These are phyloP conservation scores for Barypeithes pellucidus DNA, from an alignment of 2,888 invertebrate species.

Conservation along the genomic window DNA sequence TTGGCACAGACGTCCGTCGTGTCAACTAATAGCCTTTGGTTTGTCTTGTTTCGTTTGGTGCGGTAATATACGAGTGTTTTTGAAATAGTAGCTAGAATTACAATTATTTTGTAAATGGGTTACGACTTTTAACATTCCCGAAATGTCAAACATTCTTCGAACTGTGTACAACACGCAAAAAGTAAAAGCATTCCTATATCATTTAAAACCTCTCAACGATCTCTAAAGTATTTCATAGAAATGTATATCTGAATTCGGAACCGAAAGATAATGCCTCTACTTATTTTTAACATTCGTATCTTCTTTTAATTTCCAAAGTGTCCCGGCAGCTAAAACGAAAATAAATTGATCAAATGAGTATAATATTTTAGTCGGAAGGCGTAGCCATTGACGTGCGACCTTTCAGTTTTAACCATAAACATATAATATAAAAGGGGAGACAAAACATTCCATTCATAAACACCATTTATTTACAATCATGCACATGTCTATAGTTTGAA, in stretches of 20 bases:
- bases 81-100: conserved; percentile 7
- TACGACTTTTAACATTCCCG: conserved; percentile 9
- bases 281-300: conserved; percentile 15
- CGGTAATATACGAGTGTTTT: conserved; percentile 17
- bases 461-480: no score
- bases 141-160: not conserved
- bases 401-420: no score
- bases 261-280: not conserved
- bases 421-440: no score
- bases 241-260: not conserved
- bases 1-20: conserved; percentile 34
- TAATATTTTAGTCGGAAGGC: conserved; percentile 24
- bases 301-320: conserved; percentile 24
- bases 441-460: no score
- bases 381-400: no score
- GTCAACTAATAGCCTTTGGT: conserved; percentile 28
- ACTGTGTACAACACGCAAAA: not conserved
- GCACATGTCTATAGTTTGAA: no score
- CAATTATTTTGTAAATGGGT: no score
- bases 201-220: conserved; percentile 1
- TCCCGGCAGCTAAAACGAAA: conserved; percentile 14
- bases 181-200: conserved; percentile 7
- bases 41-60: conserved; percentile 6
- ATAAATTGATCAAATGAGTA: conserved; percentile 11
- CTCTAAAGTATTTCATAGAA: conserved; percentile 1